These are phyloP conservation scores for Protomyctophum bolini DNA, from an alignment of 2,113 vertebrate species.

Conservation along the genomic window DNA sequence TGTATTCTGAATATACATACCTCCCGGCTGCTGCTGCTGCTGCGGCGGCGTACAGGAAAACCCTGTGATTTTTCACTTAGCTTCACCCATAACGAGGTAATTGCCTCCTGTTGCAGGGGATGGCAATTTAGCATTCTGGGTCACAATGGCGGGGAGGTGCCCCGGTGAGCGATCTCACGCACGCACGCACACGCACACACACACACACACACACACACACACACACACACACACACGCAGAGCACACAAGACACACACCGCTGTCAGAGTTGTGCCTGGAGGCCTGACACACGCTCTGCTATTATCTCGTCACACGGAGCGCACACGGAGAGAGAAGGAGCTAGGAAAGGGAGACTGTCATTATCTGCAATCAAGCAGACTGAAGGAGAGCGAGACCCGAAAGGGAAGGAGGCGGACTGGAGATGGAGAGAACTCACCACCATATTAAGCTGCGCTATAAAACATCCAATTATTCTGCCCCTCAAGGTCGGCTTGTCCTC, in stretches of 20 bases:
- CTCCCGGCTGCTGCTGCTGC: slow-evolving; percentile 30
- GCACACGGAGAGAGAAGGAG: slow-evolving; percentile 26
- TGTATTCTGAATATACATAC: slow-evolving; percentile 32
- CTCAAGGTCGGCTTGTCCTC: too few species aligned
- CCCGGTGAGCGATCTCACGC: slow-evolving; percentile 36
- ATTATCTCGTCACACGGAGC: slow-evolving; percentile 69
- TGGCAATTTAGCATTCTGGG: slow-evolving; percentile 57
- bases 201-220: slow-evolving; percentile 31
- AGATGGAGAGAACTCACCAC: slow-evolving; percentile 41
- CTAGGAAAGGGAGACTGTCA: slow-evolving; percentile 51
- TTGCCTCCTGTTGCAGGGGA: slow-evolving; percentile 71
- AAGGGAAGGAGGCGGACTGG: slow-evolving; percentile 58
- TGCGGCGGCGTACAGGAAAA: slow-evolving; percentile 31
- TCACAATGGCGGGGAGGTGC: slow-evolving; percentile 53
- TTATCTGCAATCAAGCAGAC: slow-evolving; percentile 59
- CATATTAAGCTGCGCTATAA: slow-evolving; percentile 1
- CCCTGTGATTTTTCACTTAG: slow-evolving; percentile 65
- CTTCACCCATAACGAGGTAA: slow-evolving; percentile 69
- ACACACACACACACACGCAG: slow-evolving; percentile 32
- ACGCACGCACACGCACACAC: slow-evolving; percentile 38
- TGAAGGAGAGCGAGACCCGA: slow-evolving; percentile 33
- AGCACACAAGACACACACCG: slow-evolving; percentile 45
- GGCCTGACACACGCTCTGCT: slow-evolving; percentile 66
- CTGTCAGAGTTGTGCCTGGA: slow-evolving; percentile 63
- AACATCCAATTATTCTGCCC: too few species aligned